These are phyloP conservation scores for Drosophila pseudotakahashii DNA, from an alignment of 2,888 invertebrate genomes.

Conservation along the genomic window DNA sequence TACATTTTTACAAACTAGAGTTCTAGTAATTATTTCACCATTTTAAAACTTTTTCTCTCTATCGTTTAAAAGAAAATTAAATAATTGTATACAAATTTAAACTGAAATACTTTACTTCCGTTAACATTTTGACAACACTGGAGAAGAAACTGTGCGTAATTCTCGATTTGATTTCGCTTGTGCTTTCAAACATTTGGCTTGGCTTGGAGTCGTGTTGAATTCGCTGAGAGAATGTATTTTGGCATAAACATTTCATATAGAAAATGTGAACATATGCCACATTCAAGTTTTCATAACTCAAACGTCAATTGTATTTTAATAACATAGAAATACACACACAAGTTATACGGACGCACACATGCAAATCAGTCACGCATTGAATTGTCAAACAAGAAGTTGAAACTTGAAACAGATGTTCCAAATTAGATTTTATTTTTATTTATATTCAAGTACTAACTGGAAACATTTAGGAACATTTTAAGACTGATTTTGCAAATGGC, in stretches of 20 bases:
- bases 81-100: background rate
- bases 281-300: conserved; percentile 27
- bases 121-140: background rate
- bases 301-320: conserved; percentile 78
- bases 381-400: conserved; percentile 10
- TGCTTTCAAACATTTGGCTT: conserved; percentile 11
- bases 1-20: too few relatives aligned
- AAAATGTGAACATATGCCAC: conserved; percentile 31
- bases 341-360: conserved; percentile 16
- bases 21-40: too few relatives aligned
- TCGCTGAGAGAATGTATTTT: background rate
- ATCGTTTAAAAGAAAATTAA: too few relatives aligned
- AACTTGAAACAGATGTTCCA: conserved; percentile 35
- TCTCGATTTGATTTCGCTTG: conserved; percentile 8
- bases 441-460: background rate
- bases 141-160: background rate
- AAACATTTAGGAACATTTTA: background rate
- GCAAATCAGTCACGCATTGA: conserved; percentile 35
- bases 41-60: too few relatives aligned
- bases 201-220: conserved; percentile 7
- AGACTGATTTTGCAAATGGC: too few relatives aligned
- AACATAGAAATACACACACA: conserved; percentile 44
- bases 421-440: conserved; percentile 16
- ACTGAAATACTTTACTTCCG: rapidly evolving
- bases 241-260: conserved; percentile 2